Conservation (phyloP, 1,140 invertebrate genomes). For the Drosophila repletoides region DNA sequence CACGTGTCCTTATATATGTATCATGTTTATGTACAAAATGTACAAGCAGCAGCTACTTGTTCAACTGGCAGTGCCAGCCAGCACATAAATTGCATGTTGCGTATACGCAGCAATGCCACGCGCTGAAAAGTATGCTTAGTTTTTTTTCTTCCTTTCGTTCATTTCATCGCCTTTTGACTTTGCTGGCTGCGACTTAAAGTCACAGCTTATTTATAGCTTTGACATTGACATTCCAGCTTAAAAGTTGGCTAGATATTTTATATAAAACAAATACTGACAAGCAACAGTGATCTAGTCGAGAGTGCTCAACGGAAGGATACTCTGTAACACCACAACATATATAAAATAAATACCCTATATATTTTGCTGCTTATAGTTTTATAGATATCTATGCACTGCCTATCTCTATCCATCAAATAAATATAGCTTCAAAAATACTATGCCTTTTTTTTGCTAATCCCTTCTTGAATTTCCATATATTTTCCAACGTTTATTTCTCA, state of each 20-base stretch:
- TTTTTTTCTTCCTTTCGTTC: constrained; percentile 6
- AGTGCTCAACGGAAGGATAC: no score
- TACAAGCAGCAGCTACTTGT: constrained; percentile 18
- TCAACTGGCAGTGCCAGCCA: constrained; percentile 19
- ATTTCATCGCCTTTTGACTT: constrained; percentile 3
- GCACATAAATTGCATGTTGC: constrained; percentile 43
- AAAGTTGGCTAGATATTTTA: not conserved
- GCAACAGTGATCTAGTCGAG: no score
- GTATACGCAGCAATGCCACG: constrained; percentile 36
- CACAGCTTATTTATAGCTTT: constrained; percentile 7
- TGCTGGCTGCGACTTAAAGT: not conserved
- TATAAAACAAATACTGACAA: not conserved
- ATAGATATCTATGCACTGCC: no score
- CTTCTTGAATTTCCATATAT: not conserved
- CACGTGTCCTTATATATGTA: not conserved
- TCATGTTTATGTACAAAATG: constrained; percentile 10
- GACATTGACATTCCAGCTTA: constrained; percentile 6
- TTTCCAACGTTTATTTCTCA: not conserved
- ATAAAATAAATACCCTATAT: no score
- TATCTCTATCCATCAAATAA: no score
- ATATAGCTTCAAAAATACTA: no score
- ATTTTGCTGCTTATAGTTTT: no score
- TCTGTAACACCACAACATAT: no score
- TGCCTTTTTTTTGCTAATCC: no score
- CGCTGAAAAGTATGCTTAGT: constrained; percentile 48